Percentiles rank a stretch among this genome's conserved stretches.
These are phyloP conservation scores for Microctonus hyperodae DNA, from an alignment of 2,888 invertebrate genomes.

Conservation along the genomic window DNA sequence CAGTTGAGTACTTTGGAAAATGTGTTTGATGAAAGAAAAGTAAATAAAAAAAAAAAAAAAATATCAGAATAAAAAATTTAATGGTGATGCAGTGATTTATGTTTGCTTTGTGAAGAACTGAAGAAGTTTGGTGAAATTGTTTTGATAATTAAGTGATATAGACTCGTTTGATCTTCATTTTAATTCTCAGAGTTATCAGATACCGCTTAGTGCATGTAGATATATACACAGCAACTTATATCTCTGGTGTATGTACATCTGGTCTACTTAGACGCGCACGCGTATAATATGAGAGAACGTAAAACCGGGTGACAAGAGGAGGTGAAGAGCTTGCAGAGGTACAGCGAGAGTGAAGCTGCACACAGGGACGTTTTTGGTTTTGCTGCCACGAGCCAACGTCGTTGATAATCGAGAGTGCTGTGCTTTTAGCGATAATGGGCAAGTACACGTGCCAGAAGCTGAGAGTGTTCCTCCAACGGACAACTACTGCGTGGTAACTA, in stretches of 20 bases:
- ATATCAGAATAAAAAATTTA: background rate
- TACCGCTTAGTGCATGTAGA: background rate
- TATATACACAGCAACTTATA: background rate
- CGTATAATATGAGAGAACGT: no score
- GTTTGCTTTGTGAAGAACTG: background rate
- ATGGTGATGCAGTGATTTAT: background rate
- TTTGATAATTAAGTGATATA: background rate
- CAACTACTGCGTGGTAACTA: slow-evolving; percentile 55
- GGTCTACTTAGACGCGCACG: background rate
- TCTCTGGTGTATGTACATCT: background rate
- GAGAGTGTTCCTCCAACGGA: slow-evolving; percentile 39
- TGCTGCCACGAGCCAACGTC: slow-evolving; percentile 53
- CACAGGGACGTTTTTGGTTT: slow-evolving; percentile 55
- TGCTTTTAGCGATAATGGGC: slow-evolving; percentile 62
- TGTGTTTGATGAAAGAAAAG: background rate
- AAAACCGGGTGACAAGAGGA: no score
- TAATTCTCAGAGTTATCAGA: background rate
- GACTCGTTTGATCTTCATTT: slow-evolving; percentile 21
- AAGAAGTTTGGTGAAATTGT: background rate
- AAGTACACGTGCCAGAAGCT: slow-evolving; percentile 56
- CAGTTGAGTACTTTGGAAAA: slow-evolving; percentile 6
- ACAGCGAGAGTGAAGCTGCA: slow-evolving; percentile 9
- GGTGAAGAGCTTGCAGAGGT: background rate
- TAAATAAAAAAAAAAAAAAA: background rate
- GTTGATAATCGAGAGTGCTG: slow-evolving; percentile 62